Evolutionary conservation across 1,140 invertebrate genomes (phyloP), one percentile per base, ranked within the genome.

Genomic region (Matsumurasca onukii): DNA sequence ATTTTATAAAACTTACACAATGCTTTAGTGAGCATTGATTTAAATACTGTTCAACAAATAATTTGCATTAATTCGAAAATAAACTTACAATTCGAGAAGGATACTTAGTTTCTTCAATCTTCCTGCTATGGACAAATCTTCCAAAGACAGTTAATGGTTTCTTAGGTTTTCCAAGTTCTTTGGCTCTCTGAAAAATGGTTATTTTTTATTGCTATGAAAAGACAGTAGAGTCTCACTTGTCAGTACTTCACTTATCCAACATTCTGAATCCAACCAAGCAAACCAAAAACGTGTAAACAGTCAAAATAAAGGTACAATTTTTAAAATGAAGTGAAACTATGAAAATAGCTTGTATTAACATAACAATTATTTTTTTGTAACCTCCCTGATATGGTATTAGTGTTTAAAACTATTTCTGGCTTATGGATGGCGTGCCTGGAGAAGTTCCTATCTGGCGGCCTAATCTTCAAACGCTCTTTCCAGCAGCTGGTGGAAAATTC

Each of bases 141-240:
- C 25, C 3, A 59, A 59, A 59, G 22, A n/a, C 25, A 5, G 55
- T 22, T 3, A 59, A 13, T 27, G 55, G 55, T 59, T n/a, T 13
- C 24, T 59, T 59, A 2, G 55, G 55, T 29, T 59, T 59, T 29
- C 55, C 55, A 25, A 59, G 55, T 59, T 59, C 55, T 59, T 27
- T 25, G 22, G 55, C 25, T 59, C 30, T 59, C 55, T 59, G 25
- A 5, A 59, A 59, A 51, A 12, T 20, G n/a, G 3, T 3, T 20
- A 51, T 51, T 20, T 12, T 9, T 5, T 9, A 20, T n/a, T 20
- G 3, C n/a, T 17, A 12, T 45, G 34, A 12, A 45, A 12, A 17
- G 34, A n/a, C n/a, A n/a, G n/a, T n/a, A n/a, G n/a, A n/a, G n/a
- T n/a, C n/a, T n/a, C n/a, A n/a, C n/a, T n/a, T n/a, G n/a, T n/a